Evolutionary conservation across 2,113 vertebrate species (phyloP).

Genomic region (Natator depressus): DNA sequence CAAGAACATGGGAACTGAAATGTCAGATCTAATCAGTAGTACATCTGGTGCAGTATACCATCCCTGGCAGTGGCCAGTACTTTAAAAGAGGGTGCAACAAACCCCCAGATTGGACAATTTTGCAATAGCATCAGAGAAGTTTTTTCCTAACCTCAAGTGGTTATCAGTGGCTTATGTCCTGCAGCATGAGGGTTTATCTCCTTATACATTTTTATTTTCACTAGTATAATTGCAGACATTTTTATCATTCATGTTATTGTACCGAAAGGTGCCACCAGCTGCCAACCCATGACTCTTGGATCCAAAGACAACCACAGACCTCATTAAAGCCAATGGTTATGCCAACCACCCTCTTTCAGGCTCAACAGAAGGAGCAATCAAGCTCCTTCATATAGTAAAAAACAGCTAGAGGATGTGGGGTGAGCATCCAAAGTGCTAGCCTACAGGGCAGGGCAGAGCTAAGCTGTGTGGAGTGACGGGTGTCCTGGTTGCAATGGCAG

Average conservation of each 20-base stretch:
- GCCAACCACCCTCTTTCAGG: rapidly evolving
- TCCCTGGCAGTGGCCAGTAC: not conserved
- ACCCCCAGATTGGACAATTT: not conserved
- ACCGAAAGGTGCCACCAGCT: not conserved
- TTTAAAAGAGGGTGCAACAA: not conserved
- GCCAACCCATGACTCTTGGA: not conserved
- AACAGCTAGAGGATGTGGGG: not conserved
- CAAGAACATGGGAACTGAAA: not conserved
- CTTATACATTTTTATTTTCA: not conserved
- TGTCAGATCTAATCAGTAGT: not conserved
- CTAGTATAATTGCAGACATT: not conserved
- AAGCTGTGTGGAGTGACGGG: rapidly evolving
- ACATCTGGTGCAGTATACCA: not conserved
- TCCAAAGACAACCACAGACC: not conserved
- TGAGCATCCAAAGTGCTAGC: not conserved
- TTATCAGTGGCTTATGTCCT: not conserved
- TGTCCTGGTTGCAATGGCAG: not conserved
- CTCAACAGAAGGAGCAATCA: not conserved
- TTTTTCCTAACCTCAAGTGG: rapidly evolving
- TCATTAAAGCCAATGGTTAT: not conserved
- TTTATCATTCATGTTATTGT: not conserved
- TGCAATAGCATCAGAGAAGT: not conserved
- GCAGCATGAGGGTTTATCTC: not conserved
- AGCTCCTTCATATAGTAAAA: not conserved
- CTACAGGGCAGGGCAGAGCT: not conserved